Base-by-base conservation (phyloP, 2,888 invertebrate genomes). In the Eilema sororculum region DNA sequence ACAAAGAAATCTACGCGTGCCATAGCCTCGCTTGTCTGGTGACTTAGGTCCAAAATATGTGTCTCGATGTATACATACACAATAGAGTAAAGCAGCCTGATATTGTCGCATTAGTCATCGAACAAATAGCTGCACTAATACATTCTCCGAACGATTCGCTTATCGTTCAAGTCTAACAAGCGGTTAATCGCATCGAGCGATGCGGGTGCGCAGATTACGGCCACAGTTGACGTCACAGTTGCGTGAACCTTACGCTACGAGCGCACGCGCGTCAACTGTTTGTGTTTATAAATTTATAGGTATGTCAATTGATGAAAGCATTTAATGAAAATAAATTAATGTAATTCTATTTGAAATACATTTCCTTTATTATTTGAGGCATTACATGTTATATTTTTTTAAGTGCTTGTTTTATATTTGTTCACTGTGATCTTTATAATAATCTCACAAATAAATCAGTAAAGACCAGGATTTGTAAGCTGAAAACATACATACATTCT, bases 161-260 rank as follows among this genome's bases (percentile, higher is more conserved):
- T 66, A 66, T 58, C 66, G 66, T 37, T 24, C 58, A 66, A 59
- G 25, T 25, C 37, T 59, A 59, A 66, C 66, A 66, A 66, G 59
- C 58, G 66, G 58, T 66, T 58, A 66, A 59, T 59, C 33, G 58
- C 25, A 16, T 25, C 28, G n/a, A n/a, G n/a, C n/a, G 58, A 24
- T 13, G 59, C 30, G 65, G 58, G 58, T 59, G 58, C 57, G 59
- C 66, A 28, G n/a, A 58, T 58, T 41, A 58, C 65, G 65, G 33
- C 33, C 6, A 9, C 10, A 9, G 1, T 3, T 33, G 65, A 66
- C 66, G 66, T 66, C 66, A 66, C 66, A 25, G 41, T 33, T 37
- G 64, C 64, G 64, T 64, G 65, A 66, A 41, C 58, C 57, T 37
- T 41, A 28, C 58, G 25, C 65, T 24, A 20, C 41, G 58, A 25